A percentile compares a stretch with the other conserved stretches of the same genome.
Evolutionary conservation across 30 jellyfish, hydroid and myxozoan genomes (phyloP).

Genomic region (Euphysa ruthae): DNA sequence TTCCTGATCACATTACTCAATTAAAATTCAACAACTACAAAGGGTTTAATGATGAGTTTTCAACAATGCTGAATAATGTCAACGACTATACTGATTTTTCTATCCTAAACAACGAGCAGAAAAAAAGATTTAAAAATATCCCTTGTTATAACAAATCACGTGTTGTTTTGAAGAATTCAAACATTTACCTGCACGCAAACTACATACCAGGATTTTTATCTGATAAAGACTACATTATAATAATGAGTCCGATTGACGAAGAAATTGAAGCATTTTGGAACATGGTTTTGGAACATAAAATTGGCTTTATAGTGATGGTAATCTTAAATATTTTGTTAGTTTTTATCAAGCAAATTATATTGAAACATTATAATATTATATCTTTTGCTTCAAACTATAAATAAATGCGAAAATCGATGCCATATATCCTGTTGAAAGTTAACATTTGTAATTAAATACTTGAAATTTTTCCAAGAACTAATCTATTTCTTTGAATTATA

Average conservation of each 20-base stretch:
- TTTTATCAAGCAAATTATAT: no score
- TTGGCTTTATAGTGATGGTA: slow-evolving; percentile 58
- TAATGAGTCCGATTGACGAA: slow-evolving; percentile 54
- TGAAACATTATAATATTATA: no score
- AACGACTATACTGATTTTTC: slow-evolving; percentile 13
- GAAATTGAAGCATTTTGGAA: slow-evolving; percentile 66
- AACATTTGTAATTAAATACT: no score
- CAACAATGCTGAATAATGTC: slow-evolving; percentile 4
- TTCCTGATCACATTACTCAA: slow-evolving; percentile 63
- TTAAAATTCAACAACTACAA: slow-evolving; percentile 57
- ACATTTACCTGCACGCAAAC: slow-evolving; percentile 61
- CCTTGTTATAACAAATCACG: slow-evolving; percentile 58
- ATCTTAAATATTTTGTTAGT: neutral
- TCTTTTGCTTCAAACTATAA: no score
- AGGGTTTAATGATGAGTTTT: slow-evolving; percentile 57
- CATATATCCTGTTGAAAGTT: no score
- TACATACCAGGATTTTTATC: slow-evolving; percentile 36
- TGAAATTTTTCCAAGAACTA: no score
- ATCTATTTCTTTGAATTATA: no score
- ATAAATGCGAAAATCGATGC: no score
- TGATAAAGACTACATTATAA: slow-evolving; percentile 59
- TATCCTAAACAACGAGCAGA: slow-evolving; percentile 28
- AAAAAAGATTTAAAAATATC: slow-evolving; percentile 55
- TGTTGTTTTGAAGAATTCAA: slow-evolving; percentile 9
- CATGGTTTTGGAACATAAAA: slow-evolving; percentile 71